phyloP scores from a whole-genome alignment of 2,797 vertebrate genomes.

The Lithobates sylvaticus region DNA sequence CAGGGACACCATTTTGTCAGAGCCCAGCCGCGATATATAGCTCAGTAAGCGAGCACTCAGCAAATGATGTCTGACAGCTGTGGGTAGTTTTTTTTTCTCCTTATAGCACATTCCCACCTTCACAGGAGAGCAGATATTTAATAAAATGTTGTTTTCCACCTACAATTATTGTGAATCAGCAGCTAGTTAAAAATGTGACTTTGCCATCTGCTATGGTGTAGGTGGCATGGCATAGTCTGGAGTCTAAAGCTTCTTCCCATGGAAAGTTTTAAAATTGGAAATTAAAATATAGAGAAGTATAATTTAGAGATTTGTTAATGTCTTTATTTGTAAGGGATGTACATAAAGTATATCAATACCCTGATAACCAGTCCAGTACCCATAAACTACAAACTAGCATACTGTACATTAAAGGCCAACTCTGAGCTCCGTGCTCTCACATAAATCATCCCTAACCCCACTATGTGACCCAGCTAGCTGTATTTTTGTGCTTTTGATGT shows the following conservation, averaged over 20 bases:
- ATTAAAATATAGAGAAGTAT: no score
- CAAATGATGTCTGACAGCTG: not conserved
- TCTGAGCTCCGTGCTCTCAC: no score
- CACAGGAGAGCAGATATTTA: not conserved
- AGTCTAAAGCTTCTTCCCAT: not conserved
- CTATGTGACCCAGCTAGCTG: no score
- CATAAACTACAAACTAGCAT: no score
- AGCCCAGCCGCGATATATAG: not conserved
- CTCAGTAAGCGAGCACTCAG: not conserved
- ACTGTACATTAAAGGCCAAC: no score
- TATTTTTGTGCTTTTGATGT: no score
- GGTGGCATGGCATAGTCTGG: not conserved
- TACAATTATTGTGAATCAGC: not conserved
- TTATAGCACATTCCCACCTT: not conserved
- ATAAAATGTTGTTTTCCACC: not conserved
- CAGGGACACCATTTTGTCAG: not conserved
- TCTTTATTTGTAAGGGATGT: no score
- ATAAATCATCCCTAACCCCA: no score
- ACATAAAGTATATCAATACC: no score
- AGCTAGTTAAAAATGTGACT: not conserved
- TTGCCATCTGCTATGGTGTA: not conserved
- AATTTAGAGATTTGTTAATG: no score
- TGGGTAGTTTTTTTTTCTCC: not conserved
- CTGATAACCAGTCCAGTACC: no score
- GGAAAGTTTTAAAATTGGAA: not conserved